Evolutionary conservation across 1,140 invertebrate species (phyloP), one percentile per base, ranked within the genome.

Genomic region (Papilio polyxenes): DNA sequence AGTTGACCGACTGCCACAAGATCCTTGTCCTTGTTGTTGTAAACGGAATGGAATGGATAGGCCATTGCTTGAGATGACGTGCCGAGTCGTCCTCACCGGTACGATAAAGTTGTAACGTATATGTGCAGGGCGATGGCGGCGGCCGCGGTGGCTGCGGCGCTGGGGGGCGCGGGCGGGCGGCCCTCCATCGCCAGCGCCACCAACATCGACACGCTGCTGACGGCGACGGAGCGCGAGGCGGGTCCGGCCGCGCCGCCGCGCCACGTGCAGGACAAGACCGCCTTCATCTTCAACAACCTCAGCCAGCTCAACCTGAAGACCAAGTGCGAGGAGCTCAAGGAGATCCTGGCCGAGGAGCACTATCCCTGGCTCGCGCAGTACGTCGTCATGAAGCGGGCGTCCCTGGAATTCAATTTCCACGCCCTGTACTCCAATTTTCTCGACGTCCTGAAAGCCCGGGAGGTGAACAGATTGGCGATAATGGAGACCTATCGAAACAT

Each of bases 261-360:
- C 92, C 94, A 96, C 1, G 94, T 99, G 48, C 97, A 97, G 93
- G 99, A 99, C 92, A 99, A 99, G 95, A 98, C 99, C 17, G 98
- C 98, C 7, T 99, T 99, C 90, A 99, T 99, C 83, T 99, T 99
- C 92, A 99, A 99, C 91, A 99, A 99, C 95, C 95, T 99, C 44
- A 99, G 98, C 91, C 97, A 99, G 90, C 92, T 99, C 13, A 99
- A 99, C 95, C 95, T 99, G 84, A 96, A 97, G 82, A 97, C 98
- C 82, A 99, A 99, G 95, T 98, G 98, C 90, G 98, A 99, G 88
- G 99, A 99, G 93, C 96, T 99, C 82, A 96, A 97, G 87, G 98
- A 99, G 86, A 96, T 99, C 49, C 96, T 99, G 11, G 97, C 96
- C 5, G 98, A 98, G 79, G 98, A 99, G 90, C 99, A 98, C 92